Conservation (phyloP, 1,140 invertebrate species). For the Ceratina japonica region DNA sequence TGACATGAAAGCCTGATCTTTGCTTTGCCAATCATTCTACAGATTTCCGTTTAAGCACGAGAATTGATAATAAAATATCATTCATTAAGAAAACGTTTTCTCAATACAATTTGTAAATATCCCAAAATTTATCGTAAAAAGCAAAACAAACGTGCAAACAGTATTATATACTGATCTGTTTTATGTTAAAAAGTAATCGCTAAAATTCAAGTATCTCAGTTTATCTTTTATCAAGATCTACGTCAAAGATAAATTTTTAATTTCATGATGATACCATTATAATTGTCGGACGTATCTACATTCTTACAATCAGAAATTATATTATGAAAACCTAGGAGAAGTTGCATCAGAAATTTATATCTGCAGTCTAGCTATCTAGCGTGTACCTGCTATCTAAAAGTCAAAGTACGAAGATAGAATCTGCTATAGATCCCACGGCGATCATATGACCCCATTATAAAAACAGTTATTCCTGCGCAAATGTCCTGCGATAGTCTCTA, state of each 20-base stretch:
- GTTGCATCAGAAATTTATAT: slow-evolving; percentile 31
- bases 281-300: not conserved
- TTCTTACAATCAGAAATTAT: not conserved
- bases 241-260: not conserved
- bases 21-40: slow-evolving; percentile 16
- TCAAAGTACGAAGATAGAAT: not conserved
- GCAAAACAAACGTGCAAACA: no score
- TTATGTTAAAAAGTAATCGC: no score
- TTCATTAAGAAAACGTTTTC: no score
- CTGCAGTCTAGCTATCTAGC: no score
- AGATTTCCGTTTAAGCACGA: not conserved
- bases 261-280: not conserved
- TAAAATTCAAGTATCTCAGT: no score
- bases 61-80: slow-evolving; percentile 2
- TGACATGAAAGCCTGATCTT: slow-evolving; percentile 17
- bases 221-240: no score
- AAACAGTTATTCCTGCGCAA: not conserved
- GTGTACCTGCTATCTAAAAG: not conserved
- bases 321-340: not conserved
- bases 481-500: not conserved
- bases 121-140: no score
- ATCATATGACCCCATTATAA: not conserved
- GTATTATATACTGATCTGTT: no score
- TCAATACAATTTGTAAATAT: no score
- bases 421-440: not conserved